These are phyloP conservation scores for Amphipyra tragopoginis DNA, from an alignment of 2,888 invertebrate species.

Conservation along the genomic window DNA sequence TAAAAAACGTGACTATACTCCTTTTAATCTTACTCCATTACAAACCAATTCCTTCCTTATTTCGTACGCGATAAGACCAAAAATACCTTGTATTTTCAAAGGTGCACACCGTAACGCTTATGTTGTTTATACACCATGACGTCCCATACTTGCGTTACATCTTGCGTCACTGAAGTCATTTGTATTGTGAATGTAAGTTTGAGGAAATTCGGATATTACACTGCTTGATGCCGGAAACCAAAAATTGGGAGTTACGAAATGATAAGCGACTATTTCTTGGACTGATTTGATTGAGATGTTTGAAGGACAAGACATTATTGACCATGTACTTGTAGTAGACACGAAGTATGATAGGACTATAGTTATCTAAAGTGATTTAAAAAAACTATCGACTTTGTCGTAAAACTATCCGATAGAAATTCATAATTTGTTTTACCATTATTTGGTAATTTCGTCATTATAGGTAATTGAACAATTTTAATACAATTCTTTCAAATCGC, in stretches of 20 bases:
- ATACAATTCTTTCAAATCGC: no score
- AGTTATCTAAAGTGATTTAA: no score
- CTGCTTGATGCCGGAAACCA: conserved; percentile 33
- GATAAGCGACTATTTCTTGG: conserved; percentile 11
- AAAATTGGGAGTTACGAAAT: conserved; percentile 35
- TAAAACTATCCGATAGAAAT: no score
- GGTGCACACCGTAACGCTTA: conserved; percentile 58
- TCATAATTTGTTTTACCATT: no score
- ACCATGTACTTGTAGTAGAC: no score
- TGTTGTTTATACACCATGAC: conserved; percentile 64
- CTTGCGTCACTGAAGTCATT: conserved; percentile 55
- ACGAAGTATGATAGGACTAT: no score
- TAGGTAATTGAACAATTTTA: no score
- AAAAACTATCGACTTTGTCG: no score
- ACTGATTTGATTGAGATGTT: conserved; percentile 6
- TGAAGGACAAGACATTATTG: neutral
- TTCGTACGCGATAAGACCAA: neutral
- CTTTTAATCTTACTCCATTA: neutral
- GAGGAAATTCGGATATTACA: conserved; percentile 50
- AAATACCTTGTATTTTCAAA: conserved; percentile 10
- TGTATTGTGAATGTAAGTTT: conserved; percentile 49
- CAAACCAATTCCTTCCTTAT: neutral
- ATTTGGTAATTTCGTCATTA: no score
- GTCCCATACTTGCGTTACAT: conserved; percentile 61
- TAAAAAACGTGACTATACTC: conserved; percentile 34